Percentiles rank a stretch among this genome's conserved stretches.
phyloP scores from a whole-genome alignment of 1,140 invertebrate genomes.

The Solen grandis region DNA sequence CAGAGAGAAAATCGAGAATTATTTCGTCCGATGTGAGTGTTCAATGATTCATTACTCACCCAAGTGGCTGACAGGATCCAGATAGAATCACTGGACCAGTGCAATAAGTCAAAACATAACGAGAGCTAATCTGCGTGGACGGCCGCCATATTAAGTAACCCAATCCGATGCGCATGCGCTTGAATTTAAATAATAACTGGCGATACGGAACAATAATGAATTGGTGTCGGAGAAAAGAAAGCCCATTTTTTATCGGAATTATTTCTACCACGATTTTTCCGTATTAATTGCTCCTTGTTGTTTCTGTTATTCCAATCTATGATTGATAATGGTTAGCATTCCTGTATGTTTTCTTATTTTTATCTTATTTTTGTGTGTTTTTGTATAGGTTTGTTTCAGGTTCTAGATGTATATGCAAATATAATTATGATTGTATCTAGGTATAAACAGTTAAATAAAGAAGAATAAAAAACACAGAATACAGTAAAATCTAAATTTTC shows the following conservation, averaged over 20 bases:
- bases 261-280: background rate
- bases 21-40: conserved; percentile 16
- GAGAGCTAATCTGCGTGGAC: conserved; percentile 20
- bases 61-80: conserved; percentile 24
- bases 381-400: background rate
- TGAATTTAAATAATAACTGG: conserved; percentile 26
- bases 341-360: background rate
- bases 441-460: no score
- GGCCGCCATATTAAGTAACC: conserved; percentile 14
- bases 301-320: no score
- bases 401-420: no score
- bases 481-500: no score
- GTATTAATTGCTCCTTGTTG: no score
- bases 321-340: background rate
- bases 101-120: conserved; percentile 55
- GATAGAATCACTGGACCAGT: conserved; percentile 37
- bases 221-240: background rate
- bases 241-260: background rate
- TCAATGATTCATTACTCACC: conserved; percentile 49
- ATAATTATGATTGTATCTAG: no score
- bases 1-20: conserved; percentile 43
- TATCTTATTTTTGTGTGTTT: background rate
- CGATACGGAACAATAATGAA: background rate
- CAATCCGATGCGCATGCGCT: conserved; percentile 37
- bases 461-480: no score